These are phyloP conservation scores for Acleris literana DNA, from an alignment of 2,888 invertebrate species.

Conservation along the genomic window DNA sequence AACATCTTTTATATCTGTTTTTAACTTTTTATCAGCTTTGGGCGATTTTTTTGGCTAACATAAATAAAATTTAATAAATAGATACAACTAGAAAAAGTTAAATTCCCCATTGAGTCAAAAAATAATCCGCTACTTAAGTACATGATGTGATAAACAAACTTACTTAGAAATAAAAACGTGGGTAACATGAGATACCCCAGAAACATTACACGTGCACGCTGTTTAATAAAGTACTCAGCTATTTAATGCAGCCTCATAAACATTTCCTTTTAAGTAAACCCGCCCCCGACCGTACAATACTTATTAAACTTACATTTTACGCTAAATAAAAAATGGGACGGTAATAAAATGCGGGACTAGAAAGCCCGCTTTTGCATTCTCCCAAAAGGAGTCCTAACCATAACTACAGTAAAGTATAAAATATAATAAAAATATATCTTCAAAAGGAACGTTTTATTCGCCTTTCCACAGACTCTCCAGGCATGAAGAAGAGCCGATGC, in stretches of 20 bases:
- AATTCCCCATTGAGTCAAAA: no score
- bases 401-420: conserved; percentile 39
- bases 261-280: conserved; percentile 40
- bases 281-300: conserved; percentile 20
- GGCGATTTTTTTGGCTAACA: no score
- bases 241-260: conserved; percentile 5
- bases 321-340: conserved; percentile 27
- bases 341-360: conserved; percentile 26
- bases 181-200: neutral
- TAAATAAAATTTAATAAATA: no score
- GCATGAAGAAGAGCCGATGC: conserved; percentile 71
- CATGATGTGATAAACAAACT: no score
- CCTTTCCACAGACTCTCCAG: conserved; percentile 60
- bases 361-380: conserved; percentile 18
- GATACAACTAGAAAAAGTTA: no score
- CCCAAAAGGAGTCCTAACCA: conserved; percentile 23
- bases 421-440: conserved; percentile 36
- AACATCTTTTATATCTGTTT: no score
- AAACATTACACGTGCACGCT: neutral
- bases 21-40: no score
- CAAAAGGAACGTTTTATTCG: conserved; percentile 60
- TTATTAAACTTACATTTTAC: conserved; percentile 30
- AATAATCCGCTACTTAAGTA: no score
- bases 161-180: neutral
- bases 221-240: conserved; percentile 2